Percentiles rank a stretch among this genome's conserved stretches.
Conservation (phyloP, 2,888 invertebrate species). For the Amphiduros pacificus region DNA sequence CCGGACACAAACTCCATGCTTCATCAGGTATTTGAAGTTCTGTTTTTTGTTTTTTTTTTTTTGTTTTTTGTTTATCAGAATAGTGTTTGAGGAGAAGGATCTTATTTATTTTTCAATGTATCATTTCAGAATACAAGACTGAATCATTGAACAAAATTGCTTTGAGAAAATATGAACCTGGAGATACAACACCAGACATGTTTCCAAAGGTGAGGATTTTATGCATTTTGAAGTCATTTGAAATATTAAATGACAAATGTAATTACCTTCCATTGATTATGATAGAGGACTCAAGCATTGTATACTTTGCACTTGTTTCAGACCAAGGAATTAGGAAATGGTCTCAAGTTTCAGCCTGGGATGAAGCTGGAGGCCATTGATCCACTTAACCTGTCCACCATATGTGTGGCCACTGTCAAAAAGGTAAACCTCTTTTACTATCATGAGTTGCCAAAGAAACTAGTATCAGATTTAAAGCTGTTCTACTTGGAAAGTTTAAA, state of each 20-base stretch:
- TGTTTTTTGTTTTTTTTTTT: neutral
- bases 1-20: slow-evolving; percentile 87
- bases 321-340: slow-evolving; percentile 15
- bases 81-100: neutral
- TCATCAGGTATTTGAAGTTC: slow-evolving; percentile 62
- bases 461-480: no score
- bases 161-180: slow-evolving; percentile 72
- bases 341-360: slow-evolving; percentile 71
- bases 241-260: neutral
- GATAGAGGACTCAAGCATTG: no score
- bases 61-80: neutral
- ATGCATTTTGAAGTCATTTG: neutral
- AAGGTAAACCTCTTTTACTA: no score
- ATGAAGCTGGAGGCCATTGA: slow-evolving; percentile 98
- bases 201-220: slow-evolving; percentile 42
- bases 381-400: slow-evolving; percentile 89
- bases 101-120: neutral
- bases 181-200: slow-evolving; percentile 71
- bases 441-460: no score
- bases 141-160: slow-evolving; percentile 55
- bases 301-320: no score
- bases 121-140: slow-evolving; percentile 55
- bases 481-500: no score
- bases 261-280: neutral
- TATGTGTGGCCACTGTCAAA: slow-evolving; percentile 94